Percentiles rank a stretch among this genome's conserved stretches.
phyloP scores from a whole-genome alignment of 2,888 invertebrate species.

The Cheilosia vulpina region DNA sequence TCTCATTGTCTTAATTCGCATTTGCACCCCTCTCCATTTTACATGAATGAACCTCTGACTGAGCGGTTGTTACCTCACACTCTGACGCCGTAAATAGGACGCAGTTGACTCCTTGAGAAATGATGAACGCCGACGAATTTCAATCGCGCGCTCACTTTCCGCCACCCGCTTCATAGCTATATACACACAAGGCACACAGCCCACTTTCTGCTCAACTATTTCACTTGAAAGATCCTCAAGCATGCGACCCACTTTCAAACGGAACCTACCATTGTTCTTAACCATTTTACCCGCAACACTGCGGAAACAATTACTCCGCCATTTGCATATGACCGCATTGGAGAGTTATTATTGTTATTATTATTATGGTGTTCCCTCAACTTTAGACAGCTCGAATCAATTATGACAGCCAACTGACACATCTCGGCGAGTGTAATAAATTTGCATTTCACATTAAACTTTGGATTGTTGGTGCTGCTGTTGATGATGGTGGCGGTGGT shows the following conservation, averaged over 20 bases:
- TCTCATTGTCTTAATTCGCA: not conserved
- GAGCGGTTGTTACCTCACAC: not conserved
- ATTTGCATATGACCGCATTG: slow-evolving; percentile 70
- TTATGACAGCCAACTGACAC: slow-evolving; percentile 73
- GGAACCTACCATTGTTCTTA: slow-evolving; percentile 52
- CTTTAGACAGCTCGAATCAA: slow-evolving; percentile 67
- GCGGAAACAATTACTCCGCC: slow-evolving; percentile 67
- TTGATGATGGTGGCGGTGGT: not conserved
- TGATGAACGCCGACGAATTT: not conserved
- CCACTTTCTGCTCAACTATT: slow-evolving; percentile 3
- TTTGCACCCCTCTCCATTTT: not conserved
- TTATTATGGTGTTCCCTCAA: slow-evolving; percentile 48
- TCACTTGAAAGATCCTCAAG: slow-evolving; percentile 23
- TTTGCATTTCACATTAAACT: slow-evolving; percentile 72
- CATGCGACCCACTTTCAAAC: slow-evolving; percentile 47
- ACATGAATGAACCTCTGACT: not conserved
- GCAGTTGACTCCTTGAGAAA: slow-evolving; percentile 10
- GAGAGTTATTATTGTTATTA: slow-evolving; percentile 45
- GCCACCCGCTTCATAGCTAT: not conserved
- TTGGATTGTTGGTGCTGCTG: not conserved
- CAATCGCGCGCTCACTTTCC: not conserved
- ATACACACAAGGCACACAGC: not conserved
- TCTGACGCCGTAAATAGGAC: not conserved
- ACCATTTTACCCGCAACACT: slow-evolving; percentile 54
- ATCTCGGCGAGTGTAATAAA: slow-evolving; percentile 66